Evolutionary conservation across 2,797 vertebrate genomes (phyloP), one percentile per base, ranked within the genome.

Genomic region (Adrianichthys oophorus): DNA sequence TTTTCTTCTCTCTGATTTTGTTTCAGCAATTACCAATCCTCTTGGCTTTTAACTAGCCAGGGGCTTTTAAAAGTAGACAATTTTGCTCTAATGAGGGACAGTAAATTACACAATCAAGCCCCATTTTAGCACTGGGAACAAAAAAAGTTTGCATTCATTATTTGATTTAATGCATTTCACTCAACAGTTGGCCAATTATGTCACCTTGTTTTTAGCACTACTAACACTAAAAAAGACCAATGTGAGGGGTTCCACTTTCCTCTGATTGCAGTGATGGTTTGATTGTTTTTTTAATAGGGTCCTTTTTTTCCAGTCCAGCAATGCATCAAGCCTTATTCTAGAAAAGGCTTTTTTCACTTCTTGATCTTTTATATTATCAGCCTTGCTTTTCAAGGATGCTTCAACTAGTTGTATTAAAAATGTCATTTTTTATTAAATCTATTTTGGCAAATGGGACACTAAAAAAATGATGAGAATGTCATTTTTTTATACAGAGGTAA

Each of bases 41-140:
- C 75, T 32, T 45, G 70, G 72, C 76, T 87, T 85, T 84, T 78
- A 74, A 85, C 79, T 68, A 37, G 74, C 49, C 61, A 54, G 59
- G 49, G 56, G 66, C 78, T 84, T 85, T 85, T 82, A 84, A 64
- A 85, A 81, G 83, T 68, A 71, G 61, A 83, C 66, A 78, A 66
- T 78, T 70, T 54, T 42, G 44, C 60, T 40, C 54, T 80, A 80
- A 82, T 74, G 64, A 80, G 66, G 53, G 67, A 48, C 32, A 62
- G 7, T 45, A 70, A 76, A 84, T 73, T 70, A 81, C 61, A 75
- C 64, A 70, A 65, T 68, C 67, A 65, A 78, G 76, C 73, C 68
- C 62, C 64, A 78, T 75, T 83, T 79, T 49, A 74, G 49, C 62
- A 70, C 62, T 68, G 75, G 79, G 55, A 3, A 37, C 32, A 37